Evolutionary conservation across 2,888 invertebrate genomes (phyloP), one percentile per base, ranked within the genome.

Genomic region (Catocala fraxini): DNA sequence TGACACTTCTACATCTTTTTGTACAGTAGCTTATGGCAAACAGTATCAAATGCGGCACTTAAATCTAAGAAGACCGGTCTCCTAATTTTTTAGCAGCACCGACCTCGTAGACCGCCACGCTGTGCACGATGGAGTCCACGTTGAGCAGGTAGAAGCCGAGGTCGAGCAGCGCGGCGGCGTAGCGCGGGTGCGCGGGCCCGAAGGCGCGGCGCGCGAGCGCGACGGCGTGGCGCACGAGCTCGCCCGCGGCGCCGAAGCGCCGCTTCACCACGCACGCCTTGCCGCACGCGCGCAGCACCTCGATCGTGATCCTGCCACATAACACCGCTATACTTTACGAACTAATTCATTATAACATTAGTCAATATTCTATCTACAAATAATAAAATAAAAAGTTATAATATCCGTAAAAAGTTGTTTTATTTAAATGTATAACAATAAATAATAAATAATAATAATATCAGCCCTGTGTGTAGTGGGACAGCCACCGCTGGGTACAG

Each of bases 81-180:
- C n/a, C 25, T 25, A 0, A 0, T 25, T 25, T 25, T 25, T 25
- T 3, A 1, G 12, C 13, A 4, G 12, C 6, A n/a, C 62, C 42
- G 77, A 96, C 97, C 95, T 96, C 96, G 86, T 98, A 98, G 0
- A 98, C 96, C 65, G 96, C 95, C n/a, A 98, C 97, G 82, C 98
- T 97, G 83, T 97, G 97, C 70, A 95, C 95, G 71, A 98, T 97
- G 57, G 96, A 96, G 92, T 99, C 99, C 56, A 97, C 96, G 90
- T 98, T 98, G 75, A 98, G 95, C 80, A 98, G 94, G 87, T 97
- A 98, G 94, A 98, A 98, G 70, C 98, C 99, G 89, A 97, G 98
- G 93, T 98, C 98, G 73, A 97, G 94, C 63, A 99, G 94, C 47
- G 97, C 96, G 87, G 98, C 97, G 33, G 98, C 97, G 87, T 97